Evolutionary conservation across 2,797 vertebrate genomes (phyloP).

Genomic region (Vespertilio murinus): DNA sequence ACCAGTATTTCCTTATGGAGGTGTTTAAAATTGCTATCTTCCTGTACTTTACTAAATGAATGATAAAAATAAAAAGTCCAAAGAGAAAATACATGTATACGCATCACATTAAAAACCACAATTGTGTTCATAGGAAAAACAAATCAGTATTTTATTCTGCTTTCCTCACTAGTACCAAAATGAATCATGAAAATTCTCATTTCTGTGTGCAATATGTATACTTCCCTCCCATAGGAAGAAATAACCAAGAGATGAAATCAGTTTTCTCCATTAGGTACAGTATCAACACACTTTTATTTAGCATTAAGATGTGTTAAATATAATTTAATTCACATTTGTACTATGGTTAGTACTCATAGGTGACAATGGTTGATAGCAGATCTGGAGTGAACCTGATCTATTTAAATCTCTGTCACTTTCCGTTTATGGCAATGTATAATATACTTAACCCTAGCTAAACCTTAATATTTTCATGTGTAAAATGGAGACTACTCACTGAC

Average conservation of each 20-base stretch:
- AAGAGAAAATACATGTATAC: not conserved
- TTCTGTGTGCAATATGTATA: not conserved
- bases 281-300: not conserved
- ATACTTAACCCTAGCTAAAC: not conserved
- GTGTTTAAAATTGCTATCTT: slow-evolving; percentile 19
- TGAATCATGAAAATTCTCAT: not conserved
- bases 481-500: not conserved
- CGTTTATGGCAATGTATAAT: not conserved
- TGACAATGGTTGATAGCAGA: not conserved
- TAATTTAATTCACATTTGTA: slow-evolving; percentile 15
- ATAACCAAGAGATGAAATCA: not conserved
- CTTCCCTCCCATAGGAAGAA: not conserved
- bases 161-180: not conserved
- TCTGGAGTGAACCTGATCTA: not conserved
- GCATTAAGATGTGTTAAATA: slow-evolving; percentile 4
- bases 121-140: slow-evolving; percentile 10
- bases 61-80: not conserved
- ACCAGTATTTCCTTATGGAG: not conserved
- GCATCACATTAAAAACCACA: not conserved
- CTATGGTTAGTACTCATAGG: not conserved
- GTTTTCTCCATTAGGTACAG: not conserved
- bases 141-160: not conserved
- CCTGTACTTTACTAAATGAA: not conserved
- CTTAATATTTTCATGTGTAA: slow-evolving; percentile 20
- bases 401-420: not conserved